Evolutionary conservation across 2,888 invertebrate species (phyloP), one percentile per base, ranked within the genome.

Genomic region (Orthonychiurus folsomi): DNA sequence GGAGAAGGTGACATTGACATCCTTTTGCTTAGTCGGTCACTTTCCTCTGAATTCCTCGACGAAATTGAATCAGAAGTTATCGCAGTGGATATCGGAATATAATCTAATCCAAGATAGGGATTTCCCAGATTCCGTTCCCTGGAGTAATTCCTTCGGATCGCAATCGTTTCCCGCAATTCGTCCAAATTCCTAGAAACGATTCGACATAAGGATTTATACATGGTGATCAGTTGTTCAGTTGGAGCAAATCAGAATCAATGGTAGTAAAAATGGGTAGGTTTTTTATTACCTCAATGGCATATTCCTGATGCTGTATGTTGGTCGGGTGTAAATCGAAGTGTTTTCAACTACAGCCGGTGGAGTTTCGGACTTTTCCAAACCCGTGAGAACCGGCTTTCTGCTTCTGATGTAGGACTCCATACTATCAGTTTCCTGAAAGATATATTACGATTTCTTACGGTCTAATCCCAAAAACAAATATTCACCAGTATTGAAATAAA

Each of bases 161-260:
- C 56, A 26, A 56, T 27, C 25, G 56, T 28, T 56, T 56, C 56
- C n/a, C 56, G 26, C 23, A 56, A 56, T 21, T 56, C 56, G 18
- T 56, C 56, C 27, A 56, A 28, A 5, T 25, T 26, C 23, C 56
- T 56, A 24, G 3, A 47, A 47, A n/a, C n/a, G n/a, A n/a, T n/a
- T n/a, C n/a, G n/a, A n/a, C n/a, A n/a, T n/a, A n/a, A n/a, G n/a
- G n/a, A n/a, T n/a, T n/a, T n/a, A n/a, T n/a, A n/a, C n/a, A n/a
- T n/a, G n/a, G n/a, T n/a, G n/a, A n/a, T n/a, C n/a, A n/a, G n/a
- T n/a, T n/a, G n/a, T n/a, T n/a, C n/a, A n/a, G n/a, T n/a, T n/a
- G n/a, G n/a, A n/a, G n/a, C n/a, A n/a, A n/a, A n/a, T n/a, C n/a
- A n/a, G n/a, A n/a, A n/a, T n/a, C n/a, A n/a, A n/a, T n/a, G n/a